Evolutionary conservation across 2,113 vertebrate species (phyloP).

Genomic region (Fregata magnificens): DNA sequence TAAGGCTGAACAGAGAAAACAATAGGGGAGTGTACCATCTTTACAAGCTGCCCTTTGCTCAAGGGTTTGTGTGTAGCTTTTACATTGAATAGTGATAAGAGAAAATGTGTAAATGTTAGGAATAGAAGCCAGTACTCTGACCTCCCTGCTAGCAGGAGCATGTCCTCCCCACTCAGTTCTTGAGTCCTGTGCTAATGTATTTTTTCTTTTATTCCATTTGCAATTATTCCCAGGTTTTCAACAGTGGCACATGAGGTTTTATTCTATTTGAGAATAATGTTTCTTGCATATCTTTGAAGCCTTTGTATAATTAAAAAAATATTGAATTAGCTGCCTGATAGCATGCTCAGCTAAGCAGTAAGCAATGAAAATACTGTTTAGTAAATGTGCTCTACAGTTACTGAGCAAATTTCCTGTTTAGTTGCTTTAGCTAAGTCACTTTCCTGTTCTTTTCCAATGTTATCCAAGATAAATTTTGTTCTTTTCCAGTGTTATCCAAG

Average conservation of each 20-base stretch:
- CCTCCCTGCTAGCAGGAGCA: neutral
- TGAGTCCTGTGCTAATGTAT: neutral
- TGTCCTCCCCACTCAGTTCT: neutral
- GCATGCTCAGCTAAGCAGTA: neutral
- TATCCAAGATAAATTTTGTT: constrained; percentile 91
- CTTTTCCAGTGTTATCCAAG: constrained; percentile 88
- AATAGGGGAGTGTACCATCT: neutral
- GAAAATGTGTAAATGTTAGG: neutral
- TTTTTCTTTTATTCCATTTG: neutral
- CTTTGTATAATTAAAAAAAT: neutral
- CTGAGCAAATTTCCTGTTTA: constrained; percentile 3
- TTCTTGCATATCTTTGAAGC: neutral
- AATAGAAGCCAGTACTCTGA: neutral
- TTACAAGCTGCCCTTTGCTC: neutral
- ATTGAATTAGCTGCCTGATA: neutral
- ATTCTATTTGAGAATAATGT: neutral
- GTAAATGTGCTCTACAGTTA: neutral
- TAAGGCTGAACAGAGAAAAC: neutral
- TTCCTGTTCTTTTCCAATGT: constrained; percentile 75
- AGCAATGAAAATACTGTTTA: neutral
- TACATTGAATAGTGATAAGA: neutral
- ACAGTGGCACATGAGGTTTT: neutral
- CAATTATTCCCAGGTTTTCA: neutral
- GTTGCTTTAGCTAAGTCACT: constrained; percentile 19
- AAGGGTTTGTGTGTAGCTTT: neutral